Conservation (phyloP, 2,113 vertebrate species). For the Xiphophorus couchianus region DNA sequence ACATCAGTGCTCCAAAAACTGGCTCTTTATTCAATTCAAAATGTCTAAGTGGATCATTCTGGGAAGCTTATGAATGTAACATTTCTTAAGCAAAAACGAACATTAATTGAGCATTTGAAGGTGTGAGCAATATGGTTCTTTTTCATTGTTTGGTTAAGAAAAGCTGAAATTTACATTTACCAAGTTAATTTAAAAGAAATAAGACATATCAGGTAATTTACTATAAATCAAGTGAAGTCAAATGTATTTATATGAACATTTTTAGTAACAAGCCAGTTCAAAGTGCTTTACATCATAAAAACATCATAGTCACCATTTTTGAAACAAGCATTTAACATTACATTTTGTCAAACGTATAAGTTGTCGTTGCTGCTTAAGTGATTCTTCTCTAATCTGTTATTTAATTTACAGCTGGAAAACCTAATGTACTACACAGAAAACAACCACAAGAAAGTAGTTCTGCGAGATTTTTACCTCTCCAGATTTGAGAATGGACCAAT, state of each 20-base stretch:
- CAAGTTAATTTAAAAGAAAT: neutral
- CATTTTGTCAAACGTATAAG: neutral
- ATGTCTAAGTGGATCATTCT: neutral
- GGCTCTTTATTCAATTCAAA: accelerated
- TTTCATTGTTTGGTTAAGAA: neutral
- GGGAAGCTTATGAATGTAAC: neutral
- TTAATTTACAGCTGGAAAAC: conserved; percentile 83
- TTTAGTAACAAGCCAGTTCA: no score
- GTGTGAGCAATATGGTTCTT: neutral
- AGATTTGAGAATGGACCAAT: conserved; percentile 86
- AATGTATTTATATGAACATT: no score
- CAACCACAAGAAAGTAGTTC: conserved; percentile 87
- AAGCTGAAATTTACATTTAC: no score
- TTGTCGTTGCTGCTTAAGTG: neutral
- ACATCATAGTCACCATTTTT: no score
- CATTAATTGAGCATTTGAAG: neutral
- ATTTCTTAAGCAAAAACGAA: neutral
- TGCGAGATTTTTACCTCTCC: conserved; percentile 87
- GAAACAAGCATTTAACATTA: no score
- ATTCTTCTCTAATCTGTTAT: neutral
- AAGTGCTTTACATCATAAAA: no score
- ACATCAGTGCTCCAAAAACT: neutral
- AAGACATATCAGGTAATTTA: neutral
- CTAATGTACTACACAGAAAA: conserved; percentile 88
- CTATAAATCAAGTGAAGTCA: neutral